Base-by-base conservation (phyloP, 2,113 vertebrate genomes). In the Uropsilus gracilis region DNA sequence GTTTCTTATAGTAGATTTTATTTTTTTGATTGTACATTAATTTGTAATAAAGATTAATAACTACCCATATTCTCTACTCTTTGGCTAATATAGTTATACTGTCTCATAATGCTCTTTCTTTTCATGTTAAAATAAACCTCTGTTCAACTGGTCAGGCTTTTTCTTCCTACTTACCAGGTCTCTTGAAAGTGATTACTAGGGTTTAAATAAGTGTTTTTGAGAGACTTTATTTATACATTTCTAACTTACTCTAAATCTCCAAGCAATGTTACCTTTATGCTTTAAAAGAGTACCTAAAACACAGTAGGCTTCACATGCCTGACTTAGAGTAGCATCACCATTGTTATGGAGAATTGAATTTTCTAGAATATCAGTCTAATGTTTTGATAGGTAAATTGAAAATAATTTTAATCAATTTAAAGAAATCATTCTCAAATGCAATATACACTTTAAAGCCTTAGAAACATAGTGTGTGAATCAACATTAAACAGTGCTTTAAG, bases 381-480 rank as follows among this genome's bases (percentile, higher is more conserved):
- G 11, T 28, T 89, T 83, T 91, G 37, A 53, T 69, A 82, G 28
- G 37, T 50, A 18, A 75, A 57, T 90, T 76, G 81, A 86, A 93
- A 89, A 76, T 16, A 80, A 86, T 88, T 39, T 57, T 46, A 63
- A 78, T 91, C 28, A 84, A 68, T 97, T 88, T 44, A 77, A 89
- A 90, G 10, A 73, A 77, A 73, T 37, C 14, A 80, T 77, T 68
- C 14, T 53, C 37, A 66, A 90, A 84, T n/a, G 37, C 48, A 86
- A 26, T n/a, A 83, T 57, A 13, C 5, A 55, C 8, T n/a, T 53
- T 50, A 92, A 32, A 57, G 57, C 9, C 34, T 76, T 82, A 77
- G 77, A 83, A 75, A 53, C 26, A 57, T 30, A 71, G 16, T 64
- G 13, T 59, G 64, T 80, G 37, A 89, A 55, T 55, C 6, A 89